Percentiles rank a stretch among this genome's conserved stretches.
Conservation (phyloP, 2,113 vertebrate species). For the Pygoscelis adeliae region DNA sequence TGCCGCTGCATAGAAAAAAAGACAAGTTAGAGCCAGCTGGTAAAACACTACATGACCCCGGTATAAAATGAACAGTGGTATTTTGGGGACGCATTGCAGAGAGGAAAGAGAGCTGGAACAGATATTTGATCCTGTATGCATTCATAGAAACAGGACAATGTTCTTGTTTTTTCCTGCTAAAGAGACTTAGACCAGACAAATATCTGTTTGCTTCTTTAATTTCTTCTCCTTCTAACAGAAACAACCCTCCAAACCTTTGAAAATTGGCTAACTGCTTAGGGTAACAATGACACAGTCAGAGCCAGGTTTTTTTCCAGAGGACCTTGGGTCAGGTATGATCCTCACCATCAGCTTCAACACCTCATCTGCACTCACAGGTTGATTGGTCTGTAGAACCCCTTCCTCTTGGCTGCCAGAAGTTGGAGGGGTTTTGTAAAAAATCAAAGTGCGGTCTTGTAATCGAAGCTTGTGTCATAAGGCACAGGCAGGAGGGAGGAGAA, state of each 20-base stretch:
- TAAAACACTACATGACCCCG: not conserved
- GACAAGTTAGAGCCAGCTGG: not conserved
- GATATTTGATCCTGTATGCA: not conserved
- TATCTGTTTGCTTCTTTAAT: not conserved
- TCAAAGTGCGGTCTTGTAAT: not conserved
- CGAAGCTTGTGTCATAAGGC: not conserved
- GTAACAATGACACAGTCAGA: slow-evolving; percentile 1
- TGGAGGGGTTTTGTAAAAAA: not conserved
- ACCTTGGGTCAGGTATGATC: not conserved
- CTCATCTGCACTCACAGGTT: not conserved
- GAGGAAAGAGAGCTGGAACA: not conserved
- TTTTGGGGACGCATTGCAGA: not conserved
- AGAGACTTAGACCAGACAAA: not conserved
- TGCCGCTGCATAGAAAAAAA: not conserved
- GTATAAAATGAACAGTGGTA: not conserved
- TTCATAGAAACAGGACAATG: not conserved
- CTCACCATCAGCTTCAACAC: not conserved
- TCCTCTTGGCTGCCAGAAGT: not conserved
- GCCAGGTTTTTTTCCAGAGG: not conserved
- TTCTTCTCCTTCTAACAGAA: not conserved
- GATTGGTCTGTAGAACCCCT: not conserved
- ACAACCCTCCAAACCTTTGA: not conserved
- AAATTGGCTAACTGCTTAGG: not conserved
- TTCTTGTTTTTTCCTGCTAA: not conserved
- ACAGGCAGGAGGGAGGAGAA: not conserved